Conservation (phyloP, 92 coral and sea anemone genomes). For the Epizoanthus rinbou region DNA sequence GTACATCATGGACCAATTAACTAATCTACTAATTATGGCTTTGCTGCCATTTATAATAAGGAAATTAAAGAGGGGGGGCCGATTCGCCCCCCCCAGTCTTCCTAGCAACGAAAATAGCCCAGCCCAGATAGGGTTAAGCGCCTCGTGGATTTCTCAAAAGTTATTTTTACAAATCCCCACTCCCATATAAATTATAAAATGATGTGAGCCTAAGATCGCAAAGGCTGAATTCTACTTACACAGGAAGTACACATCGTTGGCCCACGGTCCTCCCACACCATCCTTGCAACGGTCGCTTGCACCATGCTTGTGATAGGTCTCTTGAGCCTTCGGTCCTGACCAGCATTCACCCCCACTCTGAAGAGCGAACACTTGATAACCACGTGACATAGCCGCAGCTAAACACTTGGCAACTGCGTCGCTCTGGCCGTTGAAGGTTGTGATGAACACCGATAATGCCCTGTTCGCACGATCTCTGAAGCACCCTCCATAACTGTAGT, state of each 20-base stretch:
- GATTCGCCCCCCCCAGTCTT: too few relatives aligned
- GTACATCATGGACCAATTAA: too few relatives aligned
- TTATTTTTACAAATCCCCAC: too few relatives aligned
- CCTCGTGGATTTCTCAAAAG: too few relatives aligned
- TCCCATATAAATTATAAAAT: too few relatives aligned
- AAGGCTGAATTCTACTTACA: conserved; percentile 6
- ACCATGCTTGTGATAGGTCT: conserved; percentile 42
- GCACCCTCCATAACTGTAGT: conserved; percentile 13
- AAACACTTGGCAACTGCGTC: conserved; percentile 36
- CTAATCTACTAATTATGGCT: too few relatives aligned
- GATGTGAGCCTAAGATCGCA: too few relatives aligned
- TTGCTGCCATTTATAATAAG: too few relatives aligned
- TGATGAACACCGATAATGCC: conserved; percentile 14
- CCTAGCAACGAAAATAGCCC: too few relatives aligned
- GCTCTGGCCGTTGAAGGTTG: conserved; percentile 16
- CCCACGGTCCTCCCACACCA: conserved; percentile 36
- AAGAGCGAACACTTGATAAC: conserved; percentile 20
- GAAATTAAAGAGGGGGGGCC: too few relatives aligned
- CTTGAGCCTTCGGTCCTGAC: conserved; percentile 45
- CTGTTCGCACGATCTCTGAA: neutral
- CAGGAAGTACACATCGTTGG: conserved; percentile 38
- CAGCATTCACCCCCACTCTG: conserved; percentile 56
- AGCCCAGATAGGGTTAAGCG: too few relatives aligned
- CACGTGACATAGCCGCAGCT: conserved; percentile 19
- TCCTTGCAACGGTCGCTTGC: conserved; percentile 18